These are phyloP conservation scores for Chloromyia formosa DNA, from an alignment of 2,888 invertebrate genomes.

Conservation along the genomic window DNA sequence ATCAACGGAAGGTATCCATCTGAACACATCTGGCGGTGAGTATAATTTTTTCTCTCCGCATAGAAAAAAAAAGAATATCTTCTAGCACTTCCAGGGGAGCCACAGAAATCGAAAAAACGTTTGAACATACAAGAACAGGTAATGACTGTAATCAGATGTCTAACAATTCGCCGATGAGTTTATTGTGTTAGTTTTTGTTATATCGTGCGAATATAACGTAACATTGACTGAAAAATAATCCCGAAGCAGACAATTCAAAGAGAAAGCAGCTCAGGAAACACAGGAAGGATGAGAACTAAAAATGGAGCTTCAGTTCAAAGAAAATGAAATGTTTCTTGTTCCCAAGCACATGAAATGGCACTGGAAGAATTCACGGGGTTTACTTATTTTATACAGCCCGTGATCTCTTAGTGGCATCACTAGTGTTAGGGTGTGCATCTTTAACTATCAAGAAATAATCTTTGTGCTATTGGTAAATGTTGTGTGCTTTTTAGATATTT, in stretches of 20 bases:
- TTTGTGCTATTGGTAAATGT: background rate
- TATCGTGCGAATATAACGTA: slow-evolving; percentile 24
- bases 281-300: no score
- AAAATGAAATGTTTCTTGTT: slow-evolving; percentile 44
- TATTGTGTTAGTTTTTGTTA: slow-evolving; percentile 37
- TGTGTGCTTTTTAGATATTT: no score
- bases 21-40: slow-evolving; percentile 29
- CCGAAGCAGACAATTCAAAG: background rate
- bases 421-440: slow-evolving; percentile 59
- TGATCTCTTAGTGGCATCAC: slow-evolving; percentile 67
- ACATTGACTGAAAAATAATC: background rate
- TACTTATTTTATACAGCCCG: slow-evolving; percentile 62
- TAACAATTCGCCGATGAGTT: slow-evolving; percentile 23
- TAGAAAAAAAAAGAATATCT: slow-evolving; percentile 21
- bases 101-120: background rate
- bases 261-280: background rate
- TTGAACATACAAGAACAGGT: slow-evolving; percentile 31
- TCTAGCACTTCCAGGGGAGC: slow-evolving; percentile 32
- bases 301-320: background rate
- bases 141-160: slow-evolving; percentile 41
- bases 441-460: slow-evolving; percentile 32
- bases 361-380: slow-evolving; percentile 74
- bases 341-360: slow-evolving; percentile 69
- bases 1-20: slow-evolving; percentile 20
- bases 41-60: background rate